Base-by-base conservation (phyloP, 2,888 invertebrate species). In the Chironomus riparius region DNA sequence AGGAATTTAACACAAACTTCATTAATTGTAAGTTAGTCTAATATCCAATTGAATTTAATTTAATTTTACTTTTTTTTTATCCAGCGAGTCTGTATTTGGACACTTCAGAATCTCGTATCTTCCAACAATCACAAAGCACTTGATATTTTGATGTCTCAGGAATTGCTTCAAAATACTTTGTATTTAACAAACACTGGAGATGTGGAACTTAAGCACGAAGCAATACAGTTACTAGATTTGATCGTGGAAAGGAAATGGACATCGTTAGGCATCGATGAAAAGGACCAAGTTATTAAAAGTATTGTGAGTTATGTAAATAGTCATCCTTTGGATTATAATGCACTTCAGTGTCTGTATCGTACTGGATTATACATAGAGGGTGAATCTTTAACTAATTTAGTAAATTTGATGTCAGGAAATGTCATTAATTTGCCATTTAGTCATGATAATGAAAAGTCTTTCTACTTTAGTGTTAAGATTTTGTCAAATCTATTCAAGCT, bases 51-150 rank as follows among this genome's bases (percentile, higher is more conserved):
- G 22, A 22, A 70, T 5, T 22, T 18, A 48, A 70, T 62, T 21
- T 21, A 24, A n/a, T n/a, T n/a, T n/a, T n/a, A 24, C 2, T 6
- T 0, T 47, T 21, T 68, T 18, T 75, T 62, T 47, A 68, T 76
- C 3, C 22, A 79, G 72, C 81, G 80, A 15, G 80, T 80, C 2
- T 81, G 81, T 69, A 78, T 84, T 0, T 84, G 84, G 84, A 81
- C 81, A 2, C 47, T 83, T 47, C 80, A 82, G 0, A 84, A 84
- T 76, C 79, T 83, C 3, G 70, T 38, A 0, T 38, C 82, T 24
- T 78, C 79, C 3, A 81, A 81, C 0, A 79, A 82, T 18, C 77
- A 77, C 0, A 83, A 82, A 74, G 80, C 81, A 0, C 78, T 81
- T 0, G 74, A 73, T 47, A 79, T 68, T 0, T 62, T 84, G 47